These are phyloP conservation scores for Tachystola acroxantha DNA, from an alignment of 2,888 invertebrate genomes.

Conservation along the genomic window DNA sequence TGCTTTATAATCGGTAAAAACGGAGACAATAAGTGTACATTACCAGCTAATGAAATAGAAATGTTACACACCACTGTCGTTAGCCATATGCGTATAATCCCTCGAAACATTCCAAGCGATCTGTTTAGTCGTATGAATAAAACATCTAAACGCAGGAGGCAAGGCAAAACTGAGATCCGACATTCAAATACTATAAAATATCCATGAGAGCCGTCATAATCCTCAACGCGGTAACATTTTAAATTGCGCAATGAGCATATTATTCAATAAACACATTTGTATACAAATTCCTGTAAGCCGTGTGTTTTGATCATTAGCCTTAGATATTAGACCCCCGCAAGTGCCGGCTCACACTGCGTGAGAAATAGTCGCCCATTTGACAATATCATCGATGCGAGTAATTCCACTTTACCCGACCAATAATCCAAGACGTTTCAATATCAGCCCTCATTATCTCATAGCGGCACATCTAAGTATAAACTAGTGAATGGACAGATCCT, in stretches of 20 bases:
- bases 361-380: slow-evolving; percentile 63
- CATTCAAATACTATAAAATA: slow-evolving; percentile 38
- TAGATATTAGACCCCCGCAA: slow-evolving; percentile 59
- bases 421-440: slow-evolving; percentile 39
- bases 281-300: slow-evolving; percentile 52
- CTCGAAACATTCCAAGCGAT: slow-evolving; percentile 29
- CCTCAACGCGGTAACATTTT: slow-evolving; percentile 37
- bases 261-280: slow-evolving; percentile 61
- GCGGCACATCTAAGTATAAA: slow-evolving; percentile 28
- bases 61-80: neutral
- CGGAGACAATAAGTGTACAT: slow-evolving; percentile 1
- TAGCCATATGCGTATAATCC: slow-evolving; percentile 10
- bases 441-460: slow-evolving; percentile 43
- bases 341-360: slow-evolving; percentile 59
- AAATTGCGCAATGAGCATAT: slow-evolving; percentile 52
- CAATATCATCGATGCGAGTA: slow-evolving; percentile 51
- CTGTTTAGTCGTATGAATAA: slow-evolving; percentile 39
- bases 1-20: neutral
- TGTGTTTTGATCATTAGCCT: slow-evolving; percentile 61
- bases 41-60: slow-evolving; percentile 9
- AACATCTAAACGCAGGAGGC: slow-evolving; percentile 32
- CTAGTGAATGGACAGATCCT: slow-evolving; percentile 24
- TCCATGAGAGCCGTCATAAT: slow-evolving; percentile 38
- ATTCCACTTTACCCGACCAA: slow-evolving; percentile 41
- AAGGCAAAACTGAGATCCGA: slow-evolving; percentile 30